Percentiles rank a stretch among this genome's conserved stretches.
Evolutionary conservation across 2,888 invertebrate genomes (phyloP).

Genomic region (Sarcophaga variegata): DNA sequence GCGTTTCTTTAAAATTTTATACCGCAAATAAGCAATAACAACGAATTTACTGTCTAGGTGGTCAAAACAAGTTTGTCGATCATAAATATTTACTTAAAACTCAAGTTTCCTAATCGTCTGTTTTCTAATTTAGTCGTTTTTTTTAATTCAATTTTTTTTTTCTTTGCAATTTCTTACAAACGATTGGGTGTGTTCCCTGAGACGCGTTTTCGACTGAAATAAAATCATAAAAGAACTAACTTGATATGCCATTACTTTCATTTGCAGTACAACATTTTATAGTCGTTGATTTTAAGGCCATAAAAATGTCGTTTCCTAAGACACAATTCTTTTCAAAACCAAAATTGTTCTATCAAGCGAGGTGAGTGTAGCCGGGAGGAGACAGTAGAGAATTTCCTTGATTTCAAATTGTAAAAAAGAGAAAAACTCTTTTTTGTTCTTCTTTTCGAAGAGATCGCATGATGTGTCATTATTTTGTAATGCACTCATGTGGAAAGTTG

Average conservation of each 20-base stretch:
- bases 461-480: constrained; percentile 56
- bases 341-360: neutral
- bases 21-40: neutral
- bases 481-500: constrained; percentile 52
- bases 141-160: constrained; percentile 14
- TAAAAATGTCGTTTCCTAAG: constrained; percentile 47
- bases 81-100: constrained; percentile 49
- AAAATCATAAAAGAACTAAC: constrained; percentile 33
- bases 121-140: too few species aligned
- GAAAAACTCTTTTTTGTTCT: constrained; percentile 37
- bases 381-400: constrained; percentile 14
- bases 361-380: neutral
- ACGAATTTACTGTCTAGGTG: neutral
- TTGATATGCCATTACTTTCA: constrained; percentile 38
- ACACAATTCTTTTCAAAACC: constrained; percentile 16
- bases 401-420: constrained; percentile 35
- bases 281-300: constrained; percentile 52
- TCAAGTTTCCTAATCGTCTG: too few species aligned
- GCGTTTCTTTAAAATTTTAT: too few species aligned
- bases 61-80: constrained; percentile 10
- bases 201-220: constrained; percentile 32
- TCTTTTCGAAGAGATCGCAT: constrained; percentile 43
- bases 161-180: constrained; percentile 44
- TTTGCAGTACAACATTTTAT: constrained; percentile 46
- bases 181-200: constrained; percentile 57